Evolutionary conservation across 2,888 invertebrate species (phyloP).

Genomic region (Coenonympha glycerion): DNA sequence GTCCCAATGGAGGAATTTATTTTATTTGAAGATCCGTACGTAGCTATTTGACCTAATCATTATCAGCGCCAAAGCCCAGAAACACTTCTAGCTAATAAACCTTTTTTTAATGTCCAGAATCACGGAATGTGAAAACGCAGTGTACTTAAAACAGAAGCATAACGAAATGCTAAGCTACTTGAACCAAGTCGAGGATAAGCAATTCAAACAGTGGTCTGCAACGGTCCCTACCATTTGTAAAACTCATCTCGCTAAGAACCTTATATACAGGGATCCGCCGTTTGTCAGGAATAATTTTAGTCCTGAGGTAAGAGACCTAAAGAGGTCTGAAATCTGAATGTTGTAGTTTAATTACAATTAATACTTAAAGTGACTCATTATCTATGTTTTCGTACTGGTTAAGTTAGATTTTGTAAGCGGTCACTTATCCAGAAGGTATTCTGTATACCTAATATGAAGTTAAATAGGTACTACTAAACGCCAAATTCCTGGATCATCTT

Average conservation of each 20-base stretch:
- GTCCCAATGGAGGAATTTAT: constrained; percentile 78
- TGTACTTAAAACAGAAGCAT: constrained; percentile 75
- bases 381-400: too few relatives aligned
- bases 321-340: neutral
- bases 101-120: constrained; percentile 49
- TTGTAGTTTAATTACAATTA: too few relatives aligned
- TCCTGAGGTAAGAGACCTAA: constrained; percentile 63
- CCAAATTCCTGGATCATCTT: too few relatives aligned
- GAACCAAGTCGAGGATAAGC: constrained; percentile 75
- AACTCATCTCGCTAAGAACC: constrained; percentile 76
- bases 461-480: too few relatives aligned
- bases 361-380: too few relatives aligned
- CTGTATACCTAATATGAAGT: too few relatives aligned
- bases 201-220: constrained; percentile 82
- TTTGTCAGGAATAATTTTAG: constrained; percentile 81
- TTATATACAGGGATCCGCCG: constrained; percentile 75
- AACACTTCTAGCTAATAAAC: too few relatives aligned
- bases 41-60: constrained; percentile 63
- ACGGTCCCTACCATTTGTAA: constrained; percentile 80
- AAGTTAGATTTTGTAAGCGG: neutral
- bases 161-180: constrained; percentile 81
- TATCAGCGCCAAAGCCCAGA: constrained; percentile 25
- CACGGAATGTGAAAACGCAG: constrained; percentile 75
- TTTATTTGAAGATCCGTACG: constrained; percentile 79
- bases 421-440: too few relatives aligned